Percentiles rank a stretch among this genome's conserved stretches.
Evolutionary conservation across 37 sponge, comb jelly and placozoan species (phyloP).

Genomic region (Oopsacas minuta): DNA sequence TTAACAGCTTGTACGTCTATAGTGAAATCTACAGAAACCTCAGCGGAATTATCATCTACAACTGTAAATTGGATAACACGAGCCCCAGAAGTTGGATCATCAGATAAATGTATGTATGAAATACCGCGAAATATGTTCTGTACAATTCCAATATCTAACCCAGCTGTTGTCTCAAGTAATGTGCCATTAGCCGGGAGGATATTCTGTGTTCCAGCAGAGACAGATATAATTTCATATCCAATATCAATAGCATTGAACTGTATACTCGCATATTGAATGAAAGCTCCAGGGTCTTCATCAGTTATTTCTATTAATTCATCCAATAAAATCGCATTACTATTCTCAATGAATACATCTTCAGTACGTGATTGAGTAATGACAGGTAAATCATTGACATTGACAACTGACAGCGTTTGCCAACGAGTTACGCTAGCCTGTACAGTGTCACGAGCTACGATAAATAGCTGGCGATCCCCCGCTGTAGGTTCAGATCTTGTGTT

Average conservation of each 20-base stretch:
- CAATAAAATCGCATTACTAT: background rate
- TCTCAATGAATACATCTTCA: background rate
- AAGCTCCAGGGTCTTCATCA: background rate
- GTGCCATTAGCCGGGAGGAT: background rate
- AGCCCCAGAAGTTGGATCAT: background rate
- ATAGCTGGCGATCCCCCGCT: background rate
- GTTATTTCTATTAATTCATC: background rate
- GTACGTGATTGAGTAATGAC: background rate
- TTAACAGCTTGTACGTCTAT: background rate
- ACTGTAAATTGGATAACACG: background rate
- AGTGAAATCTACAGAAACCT: background rate
- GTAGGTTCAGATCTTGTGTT: background rate
- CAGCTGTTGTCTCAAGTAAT: background rate
- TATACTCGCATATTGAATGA: background rate
- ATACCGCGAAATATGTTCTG: background rate
- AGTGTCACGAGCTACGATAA: background rate
- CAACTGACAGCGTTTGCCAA: background rate
- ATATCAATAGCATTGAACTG: background rate
- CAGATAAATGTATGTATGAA: background rate
- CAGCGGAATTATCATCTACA: background rate
- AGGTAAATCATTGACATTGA: background rate
- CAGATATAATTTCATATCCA: background rate
- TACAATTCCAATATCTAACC: background rate
- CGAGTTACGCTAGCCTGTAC: background rate
- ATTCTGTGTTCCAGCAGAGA: background rate